Base-by-base conservation (phyloP, 2,113 vertebrate species). In the Verasper variegatus region DNA sequence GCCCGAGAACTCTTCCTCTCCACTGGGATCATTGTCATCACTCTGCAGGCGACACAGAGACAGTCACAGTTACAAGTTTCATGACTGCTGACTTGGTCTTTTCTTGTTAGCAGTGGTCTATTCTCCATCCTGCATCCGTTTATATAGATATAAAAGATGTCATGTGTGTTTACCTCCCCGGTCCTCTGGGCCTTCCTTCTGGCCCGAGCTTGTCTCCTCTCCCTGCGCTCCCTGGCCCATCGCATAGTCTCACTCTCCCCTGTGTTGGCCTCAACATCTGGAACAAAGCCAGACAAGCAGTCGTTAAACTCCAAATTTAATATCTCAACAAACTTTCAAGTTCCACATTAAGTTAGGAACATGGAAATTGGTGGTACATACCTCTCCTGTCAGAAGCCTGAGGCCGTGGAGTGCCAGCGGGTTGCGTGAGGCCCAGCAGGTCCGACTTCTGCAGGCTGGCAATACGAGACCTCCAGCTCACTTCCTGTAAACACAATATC, bases 381-480 rank as follows among this genome's bases (percentile, higher is more conserved):
- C 94, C 93, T 90, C 59, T 92, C 59, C 71, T 88, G 68, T 94
- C 93, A 17, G 89, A 76, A 0, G 79, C 61, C 75, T 77, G 91
- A 71, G 92, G 81, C 13, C 93, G 88, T 1, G 93, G 82, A 2
- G 93, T 88, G 12, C 95, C 94, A 4, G 94, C 85, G 6, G 95
- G 95, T 74, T 94, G 94, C 0, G 95, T 96, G 65, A 96, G 93
- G 69, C 95, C 95, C 86, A 96, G 85, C 67, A 95, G 91, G 86
- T 95, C 95, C 0, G 95, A 95, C 91, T 95, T 96, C 91, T 95
- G 95, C 86, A 95, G 88, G 74, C 93, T 96, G 86, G 95, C 95
- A 20, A 95, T 95, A 14, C 95, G 94, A 85, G 95, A 95, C 78
- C 95, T 93, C 95, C 95, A 96, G 88, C 94, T 95, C 79, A 95